Evolutionary conservation across 1,140 invertebrate genomes (phyloP).

Genomic region (Trichoplusia ni): DNA sequence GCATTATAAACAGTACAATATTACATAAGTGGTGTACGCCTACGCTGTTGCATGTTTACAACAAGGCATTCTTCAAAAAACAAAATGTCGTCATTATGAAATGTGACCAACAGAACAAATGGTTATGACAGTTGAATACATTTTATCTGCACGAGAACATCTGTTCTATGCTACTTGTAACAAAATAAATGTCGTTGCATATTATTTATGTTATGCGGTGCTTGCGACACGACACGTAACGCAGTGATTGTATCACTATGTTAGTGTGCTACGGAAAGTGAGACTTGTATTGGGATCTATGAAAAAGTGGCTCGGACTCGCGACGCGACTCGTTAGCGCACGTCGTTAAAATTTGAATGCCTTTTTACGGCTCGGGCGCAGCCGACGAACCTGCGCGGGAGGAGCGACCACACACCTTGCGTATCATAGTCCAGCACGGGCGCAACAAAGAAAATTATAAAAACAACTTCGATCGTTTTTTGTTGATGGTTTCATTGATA

Average conservation of each 20-base stretch:
- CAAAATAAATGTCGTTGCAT: constrained; percentile 51
- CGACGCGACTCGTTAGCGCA: constrained; percentile 46
- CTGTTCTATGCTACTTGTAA: constrained; percentile 51
- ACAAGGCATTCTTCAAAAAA: neutral
- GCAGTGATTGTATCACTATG: constrained; percentile 56
- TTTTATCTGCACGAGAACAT: constrained; percentile 51
- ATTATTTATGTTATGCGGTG: constrained; percentile 45
- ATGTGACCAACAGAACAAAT: constrained; percentile 38
- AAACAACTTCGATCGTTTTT: too few relatives aligned
- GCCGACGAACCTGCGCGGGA: constrained; percentile 50
- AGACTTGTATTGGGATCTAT: constrained; percentile 59
- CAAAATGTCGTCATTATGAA: constrained; percentile 37
- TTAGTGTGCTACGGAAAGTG: constrained; percentile 65
- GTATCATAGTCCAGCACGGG: constrained; percentile 10
- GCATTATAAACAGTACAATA: neutral
- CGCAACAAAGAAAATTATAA: too few relatives aligned
- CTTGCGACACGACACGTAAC: constrained; percentile 52
- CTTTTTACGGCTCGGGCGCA: constrained; percentile 59
- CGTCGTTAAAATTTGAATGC: constrained; percentile 67
- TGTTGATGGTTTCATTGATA: too few relatives aligned
- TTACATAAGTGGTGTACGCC: constrained; percentile 3
- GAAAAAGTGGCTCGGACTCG: constrained; percentile 40
- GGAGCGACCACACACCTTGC: constrained; percentile 64
- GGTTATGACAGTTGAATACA: constrained; percentile 45
- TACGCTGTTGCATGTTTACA: neutral